A percentile compares a stretch with the other conserved stretches of the same genome.
phyloP scores from a whole-genome alignment of 2,797 vertebrate genomes.

The Neomorphus geoffroyi region DNA sequence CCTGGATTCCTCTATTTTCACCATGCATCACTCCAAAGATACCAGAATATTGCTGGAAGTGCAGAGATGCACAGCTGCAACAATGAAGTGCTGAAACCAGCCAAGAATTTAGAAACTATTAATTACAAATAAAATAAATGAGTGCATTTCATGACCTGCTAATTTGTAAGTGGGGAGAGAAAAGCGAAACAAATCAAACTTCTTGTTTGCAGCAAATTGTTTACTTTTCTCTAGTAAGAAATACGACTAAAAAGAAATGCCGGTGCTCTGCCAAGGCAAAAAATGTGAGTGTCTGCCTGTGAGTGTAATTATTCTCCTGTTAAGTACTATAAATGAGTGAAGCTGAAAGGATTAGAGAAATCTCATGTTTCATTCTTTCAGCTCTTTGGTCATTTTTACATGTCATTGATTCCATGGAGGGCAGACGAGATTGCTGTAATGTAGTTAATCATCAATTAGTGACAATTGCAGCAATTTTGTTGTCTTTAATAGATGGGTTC shows the following conservation, averaged over 20 bases:
- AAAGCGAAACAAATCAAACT: not conserved
- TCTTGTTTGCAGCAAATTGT: not conserved
- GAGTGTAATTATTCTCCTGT: not conserved
- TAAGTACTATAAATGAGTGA: not conserved
- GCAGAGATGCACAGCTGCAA: not conserved
- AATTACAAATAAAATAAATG: constrained; percentile 13
- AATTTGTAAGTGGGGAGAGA: not conserved
- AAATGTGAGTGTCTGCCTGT: not conserved
- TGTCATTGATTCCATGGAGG: not conserved
- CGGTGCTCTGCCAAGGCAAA: not conserved
- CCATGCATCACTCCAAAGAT: not conserved
- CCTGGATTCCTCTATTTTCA: not conserved
- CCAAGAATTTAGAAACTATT: not conserved
- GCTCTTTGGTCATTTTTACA: not conserved
- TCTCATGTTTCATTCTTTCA: not conserved
- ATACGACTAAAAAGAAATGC: not conserved
- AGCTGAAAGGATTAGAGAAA: not conserved
- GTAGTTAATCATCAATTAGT: not conserved
- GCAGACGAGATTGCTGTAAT: not conserved
- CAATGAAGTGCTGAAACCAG: not conserved
- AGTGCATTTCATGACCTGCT: not conserved
- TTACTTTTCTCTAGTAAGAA: constrained; percentile 12
- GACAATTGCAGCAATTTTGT: not conserved
- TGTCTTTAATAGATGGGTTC: not conserved
- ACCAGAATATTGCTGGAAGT: not conserved